Base-by-base conservation (phyloP, 2,113 vertebrate genomes). In the Trichomycterus rosablanca region DNA sequence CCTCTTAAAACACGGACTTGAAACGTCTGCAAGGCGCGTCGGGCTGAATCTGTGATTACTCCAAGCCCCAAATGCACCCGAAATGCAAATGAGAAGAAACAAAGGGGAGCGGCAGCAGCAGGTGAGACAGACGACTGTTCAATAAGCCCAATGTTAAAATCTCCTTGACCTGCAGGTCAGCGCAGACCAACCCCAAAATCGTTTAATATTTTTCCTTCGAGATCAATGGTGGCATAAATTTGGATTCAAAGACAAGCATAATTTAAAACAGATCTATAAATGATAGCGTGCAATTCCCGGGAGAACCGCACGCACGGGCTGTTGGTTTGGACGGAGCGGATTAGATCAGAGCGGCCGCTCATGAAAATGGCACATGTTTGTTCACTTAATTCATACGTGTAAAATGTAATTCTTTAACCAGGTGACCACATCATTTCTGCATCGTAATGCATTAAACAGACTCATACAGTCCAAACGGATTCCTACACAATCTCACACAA, bases 221-320 rank as follows among this genome's bases (percentile, higher is more conserved):
- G 93, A 97, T 97, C 95, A 97, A 97, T 96, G 91, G 85, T 74
- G 78, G 89, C 90, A 95, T 97, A 94, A 94, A 97, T 94, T 94
- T 91, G 84, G 86, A 88, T 86, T 93, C 92, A 94, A 92, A 93
- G 93, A 94, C 92, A 97, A 94, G 90, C 92, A 93, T 97, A 95
- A 95, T 95, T 98, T 95, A 93, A 90, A 94, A 88, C 87, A 93
- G 91, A 96, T 97, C 92, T 90, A 93, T 94, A 95, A 90, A 84
- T 87, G 77, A 89, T 83, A 82, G 76, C 72, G 76, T 46, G 72
- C 75, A 80, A 73, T 84, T 84, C 82, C 77, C 81, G 63, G 16
- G 71, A 80, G 80, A 75, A 74, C 80, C 52, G 63, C 68, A 84
- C 70, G 80, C 76, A 76, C 68, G 76, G 50, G 51, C 70, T 76